Base-by-base conservation (phyloP, 2,888 invertebrate genomes). In the Lepidonotus clava region DNA sequence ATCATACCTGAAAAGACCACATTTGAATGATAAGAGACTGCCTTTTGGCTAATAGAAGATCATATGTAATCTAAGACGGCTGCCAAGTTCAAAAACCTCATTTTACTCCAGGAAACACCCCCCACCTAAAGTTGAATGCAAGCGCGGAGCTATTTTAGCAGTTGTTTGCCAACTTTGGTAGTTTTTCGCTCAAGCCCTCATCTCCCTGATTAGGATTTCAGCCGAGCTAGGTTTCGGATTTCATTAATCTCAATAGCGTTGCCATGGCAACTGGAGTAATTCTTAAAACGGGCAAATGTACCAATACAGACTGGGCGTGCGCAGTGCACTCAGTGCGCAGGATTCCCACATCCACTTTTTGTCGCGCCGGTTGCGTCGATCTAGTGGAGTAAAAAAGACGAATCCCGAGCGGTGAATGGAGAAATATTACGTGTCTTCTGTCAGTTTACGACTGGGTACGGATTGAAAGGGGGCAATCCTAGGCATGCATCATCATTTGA, bases 211-310 rank as follows among this genome's bases (percentile, higher is more conserved):
- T 71, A 71, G 36, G 38, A 71, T 71, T 71, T 71, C 36, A 71
- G 71, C 38, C 71, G 36, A 36, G 71, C 71, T 71, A 71, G 36
- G 36, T 34, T 36, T 71, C 38, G 14, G 36, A 71, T 71, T 71
- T 71, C 71, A 71, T 71, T 71, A 71, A 71, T 71, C 71, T 36
- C 36, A 71, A 71, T 36, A 36, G 4, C 18, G 71, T 71, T 71
- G 71, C 71, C 38, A 71, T 71, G 71, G 71, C 1, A 71, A 71
- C 71, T 36, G 36, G 71, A 38, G 36, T 36, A 21, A 71, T 71
- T 71, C 38, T 38, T 34, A 71, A 71, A 71, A 38, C 38, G 71
- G 38, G 21, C 36, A 21, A 71, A 71, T 71, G 71, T 71, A 71
- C 38, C 71, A 71, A 71, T 71, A 71, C 38, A 36, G 6, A 11